Evolutionary conservation across 30 jellyfish, hydroid and myxozoan genomes (phyloP).

Genomic region (Aurelia sp.): DNA sequence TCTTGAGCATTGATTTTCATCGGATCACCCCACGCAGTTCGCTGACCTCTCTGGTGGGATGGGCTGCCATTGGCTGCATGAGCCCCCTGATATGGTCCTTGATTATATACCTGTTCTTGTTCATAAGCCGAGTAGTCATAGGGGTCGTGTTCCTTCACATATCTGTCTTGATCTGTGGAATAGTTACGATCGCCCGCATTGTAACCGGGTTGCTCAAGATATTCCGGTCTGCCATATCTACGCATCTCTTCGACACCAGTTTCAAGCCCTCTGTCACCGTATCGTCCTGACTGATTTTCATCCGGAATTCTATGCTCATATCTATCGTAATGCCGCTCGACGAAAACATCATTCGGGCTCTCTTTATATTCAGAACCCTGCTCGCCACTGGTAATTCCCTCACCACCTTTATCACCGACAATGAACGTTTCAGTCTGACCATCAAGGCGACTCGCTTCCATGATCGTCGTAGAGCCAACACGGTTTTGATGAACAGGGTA

Average conservation of each 20-base stretch:
- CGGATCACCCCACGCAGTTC: constrained; percentile 45
- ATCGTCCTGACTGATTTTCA: background rate
- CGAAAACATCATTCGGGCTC: background rate
- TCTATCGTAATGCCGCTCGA: background rate
- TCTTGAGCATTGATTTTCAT: constrained; percentile 15
- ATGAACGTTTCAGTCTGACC: background rate
- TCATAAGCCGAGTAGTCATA: background rate
- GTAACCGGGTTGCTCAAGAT: background rate
- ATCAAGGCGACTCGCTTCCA: constrained; percentile 24
- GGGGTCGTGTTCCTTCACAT: background rate
- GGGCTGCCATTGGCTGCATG: background rate
- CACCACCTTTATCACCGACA: background rate
- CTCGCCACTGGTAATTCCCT: background rate
- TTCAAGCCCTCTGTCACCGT: background rate
- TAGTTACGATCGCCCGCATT: background rate
- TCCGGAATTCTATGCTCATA: background rate
- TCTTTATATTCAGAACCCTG: background rate
- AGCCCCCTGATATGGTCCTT: constrained; percentile 2
- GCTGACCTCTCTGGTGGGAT: background rate
- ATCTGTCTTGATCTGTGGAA: background rate
- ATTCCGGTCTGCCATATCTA: background rate
- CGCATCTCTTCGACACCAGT: background rate
- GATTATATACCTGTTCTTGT: background rate
- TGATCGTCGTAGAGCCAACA: constrained; percentile 39
- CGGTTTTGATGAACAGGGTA: constrained; percentile 46